These are phyloP conservation scores for Scylla paramamosain DNA, from an alignment of 1,140 invertebrate genomes.

Conservation along the genomic window DNA sequence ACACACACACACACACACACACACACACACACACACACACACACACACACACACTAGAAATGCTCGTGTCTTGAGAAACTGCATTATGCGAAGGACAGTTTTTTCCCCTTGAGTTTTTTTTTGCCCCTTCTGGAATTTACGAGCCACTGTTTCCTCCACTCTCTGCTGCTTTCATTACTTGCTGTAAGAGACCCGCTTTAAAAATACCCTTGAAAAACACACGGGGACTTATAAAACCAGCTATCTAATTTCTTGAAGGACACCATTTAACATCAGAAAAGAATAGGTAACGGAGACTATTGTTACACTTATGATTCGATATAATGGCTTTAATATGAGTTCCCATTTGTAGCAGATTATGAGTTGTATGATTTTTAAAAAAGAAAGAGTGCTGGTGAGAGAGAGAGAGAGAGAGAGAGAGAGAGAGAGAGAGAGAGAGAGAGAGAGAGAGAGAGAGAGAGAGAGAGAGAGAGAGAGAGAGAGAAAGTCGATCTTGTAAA, in stretches of 20 bases:
- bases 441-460: no score
- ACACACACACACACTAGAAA: neutral
- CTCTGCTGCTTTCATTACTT: constrained; percentile 14
- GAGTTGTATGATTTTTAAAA: neutral
- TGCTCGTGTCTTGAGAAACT: neutral
- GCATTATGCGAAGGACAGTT: neutral
- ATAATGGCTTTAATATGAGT: neutral
- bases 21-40: constrained; percentile 20
- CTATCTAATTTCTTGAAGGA: neutral
- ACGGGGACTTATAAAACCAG: neutral
- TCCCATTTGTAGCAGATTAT: neutral
- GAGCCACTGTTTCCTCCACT: constrained; percentile 1
- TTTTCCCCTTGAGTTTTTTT: neutral
- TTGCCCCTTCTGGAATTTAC: neutral
- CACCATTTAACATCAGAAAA: neutral
- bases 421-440: no score
- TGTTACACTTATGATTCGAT: neutral
- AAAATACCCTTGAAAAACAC: neutral
- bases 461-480: neutral
- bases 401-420: no score
- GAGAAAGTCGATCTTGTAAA: neutral
- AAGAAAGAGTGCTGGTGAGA: no score
- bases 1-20: constrained; percentile 12
- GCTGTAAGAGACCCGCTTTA: neutral
- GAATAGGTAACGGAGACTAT: neutral